Base-by-base conservation (phyloP, 2,888 invertebrate genomes). In the Drosophila planitibia region DNA sequence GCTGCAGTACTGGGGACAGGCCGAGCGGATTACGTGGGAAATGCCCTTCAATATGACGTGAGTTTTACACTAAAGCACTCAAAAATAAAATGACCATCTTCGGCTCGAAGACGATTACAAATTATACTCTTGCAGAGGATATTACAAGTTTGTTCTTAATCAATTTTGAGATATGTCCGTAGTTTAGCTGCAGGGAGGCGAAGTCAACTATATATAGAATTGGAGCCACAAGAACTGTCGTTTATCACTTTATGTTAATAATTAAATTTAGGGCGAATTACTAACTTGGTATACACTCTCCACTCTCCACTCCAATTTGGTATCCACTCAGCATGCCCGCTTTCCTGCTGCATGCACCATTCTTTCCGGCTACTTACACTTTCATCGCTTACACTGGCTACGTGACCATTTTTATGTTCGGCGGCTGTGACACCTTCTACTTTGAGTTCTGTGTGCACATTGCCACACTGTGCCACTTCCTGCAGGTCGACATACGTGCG, bases 31-130 rank as follows among this genome's bases (percentile, higher is more conserved):
- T 5, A 49, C 53, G 4, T 91, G 91, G 91, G 35, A 22, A 3
- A 81, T 75, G n/a, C 91, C 91, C 1, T 91, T 89, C 60, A 91
- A 91, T 63, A 92, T 91, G 92, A 91, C 91, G 91, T 91, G 19
- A 83, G 90, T 82, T 16, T 2, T n/a, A 6, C 12, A 3, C 6
- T 10, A 30, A 30, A 30, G 7, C 25, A 9, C 28, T 32, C 14
- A 32, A 58, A 14, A 14, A 25, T 25, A 14, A 47, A 10, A 47
- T 14, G 10, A 41, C 1, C 12, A 41, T 41, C 10, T 3, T 41
- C n/a, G 41, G 10, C n/a, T n/a, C 4, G 12, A 12, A 22, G n/a
- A 12, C 5, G 22, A 44, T 22, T 2, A 16, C 14, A 16, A 16
- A 35, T 19, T 37, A 3, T 37, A 7, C 19, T 37, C 41, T 12